Base-by-base conservation (phyloP, 2,113 vertebrate genomes). In the Chaetorhynchus papuensis region DNA sequence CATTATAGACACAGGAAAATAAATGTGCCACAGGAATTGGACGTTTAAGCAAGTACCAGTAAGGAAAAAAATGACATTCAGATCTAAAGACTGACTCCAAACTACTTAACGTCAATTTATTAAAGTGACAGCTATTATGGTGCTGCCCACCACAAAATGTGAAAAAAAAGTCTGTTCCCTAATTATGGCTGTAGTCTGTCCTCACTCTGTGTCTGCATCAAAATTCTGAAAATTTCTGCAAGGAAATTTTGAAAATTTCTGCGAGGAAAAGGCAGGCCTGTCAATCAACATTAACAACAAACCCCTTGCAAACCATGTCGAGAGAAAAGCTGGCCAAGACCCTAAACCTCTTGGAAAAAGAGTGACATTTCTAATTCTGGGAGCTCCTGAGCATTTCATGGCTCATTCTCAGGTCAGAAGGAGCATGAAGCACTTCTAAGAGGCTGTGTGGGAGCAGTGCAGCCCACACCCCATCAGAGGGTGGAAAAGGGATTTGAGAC, bases 21-120 rank as follows among this genome's bases (percentile, higher is more conserved):
- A 90, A 90, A 54, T 7, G 11, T 61, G 69, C 10, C 31, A 49
- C 27, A 86, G 69, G 57, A 78, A 81, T 2, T 50, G 50, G 28
- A 81, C 78, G 50, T 42, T 91, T 66, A 81, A 91, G 12, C 31
- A 53, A 64, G 49, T 30, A 53, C n/a, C 39, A 75, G 37, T 28
- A 64, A 89, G 35, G 31, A 53, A 95, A 91, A 92, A 91, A 92
- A 79, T 39, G 41, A 65, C 64, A 78, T 45, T 50, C 33, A 39
- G 59, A 61, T 69, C 26, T 59, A 61, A 93, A 59, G 23, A 20
- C 9, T 72, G 49, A 8, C 41, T 89, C 13, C n/a, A 60, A 91
- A 74, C 5, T 39, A 79, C 21, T 64, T 30, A 68, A 69, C 0
- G 13, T 12, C 26, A 39, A 68, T 76, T 80, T 77, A 69, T 45